Conservation (phyloP, 2,888 invertebrate species). For the Melanchra persicariae region DNA sequence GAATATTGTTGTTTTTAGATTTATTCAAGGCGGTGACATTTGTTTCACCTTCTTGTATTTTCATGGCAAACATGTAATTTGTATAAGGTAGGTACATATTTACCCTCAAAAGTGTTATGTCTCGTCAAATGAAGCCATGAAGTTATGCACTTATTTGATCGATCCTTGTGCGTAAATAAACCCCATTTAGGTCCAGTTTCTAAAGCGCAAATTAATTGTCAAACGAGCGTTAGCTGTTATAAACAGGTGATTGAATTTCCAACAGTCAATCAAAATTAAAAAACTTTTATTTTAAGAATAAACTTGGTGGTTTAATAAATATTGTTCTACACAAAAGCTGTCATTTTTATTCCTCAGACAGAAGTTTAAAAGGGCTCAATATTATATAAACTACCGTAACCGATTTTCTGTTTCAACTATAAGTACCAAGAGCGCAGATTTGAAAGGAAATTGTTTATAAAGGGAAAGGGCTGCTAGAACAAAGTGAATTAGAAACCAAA, state of each 20-base stretch:
- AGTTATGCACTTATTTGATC: neutral
- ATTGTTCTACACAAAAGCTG: too few species aligned
- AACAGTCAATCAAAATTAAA: neutral
- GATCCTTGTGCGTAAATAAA: neutral
- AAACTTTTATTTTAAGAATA: too few species aligned
- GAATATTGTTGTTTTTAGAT: too few species aligned
- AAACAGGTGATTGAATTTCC: neutral
- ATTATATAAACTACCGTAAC: too few species aligned
- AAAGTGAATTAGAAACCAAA: slow-evolving; percentile 25
- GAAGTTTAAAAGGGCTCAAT: too few species aligned
- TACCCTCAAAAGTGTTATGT: neutral
- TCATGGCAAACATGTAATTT: too few species aligned
- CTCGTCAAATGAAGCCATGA: neutral
- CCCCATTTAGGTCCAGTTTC: neutral
- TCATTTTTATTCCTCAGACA: too few species aligned
- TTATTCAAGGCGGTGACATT: too few species aligned
- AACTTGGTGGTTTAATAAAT: too few species aligned
- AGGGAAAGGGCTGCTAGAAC: slow-evolving; percentile 29
- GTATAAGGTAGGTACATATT: too few species aligned
- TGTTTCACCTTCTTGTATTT: too few species aligned
- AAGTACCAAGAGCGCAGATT: slow-evolving; percentile 70
- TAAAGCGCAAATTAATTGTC: neutral
- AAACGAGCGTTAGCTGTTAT: neutral
- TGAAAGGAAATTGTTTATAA: slow-evolving; percentile 74
- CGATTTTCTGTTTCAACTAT: neutral